phyloP scores from a whole-genome alignment of 2,888 invertebrate species.

The Ctenicera cuprea region DNA sequence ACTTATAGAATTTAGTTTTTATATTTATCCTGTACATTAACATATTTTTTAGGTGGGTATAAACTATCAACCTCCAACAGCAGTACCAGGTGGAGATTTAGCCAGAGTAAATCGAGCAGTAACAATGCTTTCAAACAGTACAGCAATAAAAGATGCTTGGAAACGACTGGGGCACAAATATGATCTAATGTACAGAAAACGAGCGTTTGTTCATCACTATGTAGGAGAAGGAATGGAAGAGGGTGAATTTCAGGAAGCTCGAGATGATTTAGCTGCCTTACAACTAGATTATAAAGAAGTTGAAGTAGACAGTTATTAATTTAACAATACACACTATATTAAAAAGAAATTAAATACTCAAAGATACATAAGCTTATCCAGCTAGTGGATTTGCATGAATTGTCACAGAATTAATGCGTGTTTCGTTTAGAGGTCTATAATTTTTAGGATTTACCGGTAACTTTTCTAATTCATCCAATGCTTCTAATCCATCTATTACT shows the following conservation, averaged over 20 bases:
- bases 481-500: conserved; percentile 97
- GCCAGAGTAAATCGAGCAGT: conserved; percentile 85
- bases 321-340: conserved; percentile 17
- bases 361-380: conserved; percentile 72
- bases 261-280: conserved; percentile 78
- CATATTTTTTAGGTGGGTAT: conserved; percentile 82
- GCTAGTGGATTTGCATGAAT: conserved; percentile 99
- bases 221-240: conserved; percentile 85
- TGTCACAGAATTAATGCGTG: conserved; percentile 90
- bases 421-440: conserved; percentile 90
- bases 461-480: conserved; percentile 96
- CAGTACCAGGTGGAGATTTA: conserved; percentile 84
- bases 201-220: conserved; percentile 93
- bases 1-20: too few species aligned
- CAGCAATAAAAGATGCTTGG: conserved; percentile 89
- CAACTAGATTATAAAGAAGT: conserved; percentile 82
- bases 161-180: conserved; percentile 86
- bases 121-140: conserved; percentile 90
- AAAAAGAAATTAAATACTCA: conserved; percentile 20
- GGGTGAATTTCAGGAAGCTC: conserved; percentile 78
- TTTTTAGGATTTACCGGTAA: conserved; percentile 95
- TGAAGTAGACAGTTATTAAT: conserved; percentile 69
- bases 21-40: too few species aligned
- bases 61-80: conserved; percentile 85
- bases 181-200: conserved; percentile 86